These are phyloP conservation scores for Turritopsis rubra DNA, from an alignment of 30 jellyfish, hydroid and myxozoan species.

Conservation along the genomic window DNA sequence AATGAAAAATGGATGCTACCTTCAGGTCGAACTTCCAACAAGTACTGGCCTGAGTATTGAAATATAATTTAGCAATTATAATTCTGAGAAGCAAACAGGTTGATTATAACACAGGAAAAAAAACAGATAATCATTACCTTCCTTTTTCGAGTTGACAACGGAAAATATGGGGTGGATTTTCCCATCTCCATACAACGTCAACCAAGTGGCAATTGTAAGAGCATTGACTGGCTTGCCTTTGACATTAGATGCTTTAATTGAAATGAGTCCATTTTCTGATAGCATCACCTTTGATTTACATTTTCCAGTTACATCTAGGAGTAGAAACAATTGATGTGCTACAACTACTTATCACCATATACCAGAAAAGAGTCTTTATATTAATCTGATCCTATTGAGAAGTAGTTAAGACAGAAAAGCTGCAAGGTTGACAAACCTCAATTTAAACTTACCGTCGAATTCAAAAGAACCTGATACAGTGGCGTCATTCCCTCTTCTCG, in stretches of 20 bases:
- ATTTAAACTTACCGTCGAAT: constrained; percentile 29
- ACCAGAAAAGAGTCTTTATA: no score
- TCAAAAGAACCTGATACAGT: constrained; percentile 25
- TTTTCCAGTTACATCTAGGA: constrained; percentile 30
- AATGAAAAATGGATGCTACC: constrained; percentile 26
- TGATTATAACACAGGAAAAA: not conserved
- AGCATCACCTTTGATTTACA: constrained; percentile 49
- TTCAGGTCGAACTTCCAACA: constrained; percentile 16
- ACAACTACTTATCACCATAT: not conserved
- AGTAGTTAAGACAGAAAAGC: no score
- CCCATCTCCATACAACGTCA: constrained; percentile 31
- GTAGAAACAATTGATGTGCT: not conserved
- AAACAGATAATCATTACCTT: constrained; percentile 32
- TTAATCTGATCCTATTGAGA: no score
- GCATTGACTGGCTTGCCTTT: constrained; percentile 65
- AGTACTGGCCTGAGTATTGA: constrained; percentile 25
- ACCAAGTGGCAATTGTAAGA: constrained; percentile 73
- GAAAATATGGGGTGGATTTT: constrained; percentile 52
- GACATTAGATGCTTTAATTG: constrained; percentile 50
- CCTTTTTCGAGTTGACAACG: constrained; percentile 38
- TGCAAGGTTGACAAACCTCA: no score
- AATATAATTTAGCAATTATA: no score
- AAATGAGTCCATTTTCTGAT: constrained; percentile 58
- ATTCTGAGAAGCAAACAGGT: no score
- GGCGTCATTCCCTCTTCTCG: constrained; percentile 91